Conservation (phyloP, 2,888 invertebrate species). For the Bembecia ichneumoniformis region DNA sequence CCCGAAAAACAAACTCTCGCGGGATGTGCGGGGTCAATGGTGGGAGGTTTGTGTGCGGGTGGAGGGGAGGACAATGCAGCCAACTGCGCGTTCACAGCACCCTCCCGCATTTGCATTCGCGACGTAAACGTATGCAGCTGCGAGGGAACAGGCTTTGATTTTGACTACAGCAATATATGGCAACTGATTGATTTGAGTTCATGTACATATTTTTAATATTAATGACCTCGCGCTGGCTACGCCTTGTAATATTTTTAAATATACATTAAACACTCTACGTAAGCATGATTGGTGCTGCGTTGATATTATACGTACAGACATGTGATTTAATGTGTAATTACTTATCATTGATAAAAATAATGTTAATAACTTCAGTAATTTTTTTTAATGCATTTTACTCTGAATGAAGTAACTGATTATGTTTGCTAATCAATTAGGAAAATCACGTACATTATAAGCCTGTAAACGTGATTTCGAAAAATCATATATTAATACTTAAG, state of each 20-base stretch:
- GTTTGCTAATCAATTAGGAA: too few species aligned
- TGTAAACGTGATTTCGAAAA: too few species aligned
- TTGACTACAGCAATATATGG: constrained; percentile 26
- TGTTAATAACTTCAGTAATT: too few species aligned
- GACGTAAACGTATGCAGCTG: constrained; percentile 42
- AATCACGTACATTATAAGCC: too few species aligned
- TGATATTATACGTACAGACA: too few species aligned
- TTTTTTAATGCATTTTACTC: too few species aligned
- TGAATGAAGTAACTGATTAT: too few species aligned
- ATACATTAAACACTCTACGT: neutral
- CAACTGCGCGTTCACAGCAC: constrained; percentile 62
- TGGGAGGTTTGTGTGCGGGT: constrained; percentile 15
- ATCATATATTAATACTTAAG: too few species aligned
- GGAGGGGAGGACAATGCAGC: constrained; percentile 56
- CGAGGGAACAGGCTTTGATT: constrained; percentile 44
- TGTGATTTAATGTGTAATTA: too few species aligned
- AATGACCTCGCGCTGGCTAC: neutral
- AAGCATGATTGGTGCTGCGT: too few species aligned
- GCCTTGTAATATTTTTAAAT: neutral
- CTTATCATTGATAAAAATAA: too few species aligned
- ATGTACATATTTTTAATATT: constrained; percentile 1
- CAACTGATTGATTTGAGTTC: neutral
- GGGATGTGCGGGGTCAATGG: constrained; percentile 46
- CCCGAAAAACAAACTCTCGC: constrained; percentile 73
- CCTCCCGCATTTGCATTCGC: constrained; percentile 57